Percentiles rank a stretch among this genome's conserved stretches.
Evolutionary conservation across 2,888 invertebrate species (phyloP).

Genomic region (Dryococelus australis): DNA sequence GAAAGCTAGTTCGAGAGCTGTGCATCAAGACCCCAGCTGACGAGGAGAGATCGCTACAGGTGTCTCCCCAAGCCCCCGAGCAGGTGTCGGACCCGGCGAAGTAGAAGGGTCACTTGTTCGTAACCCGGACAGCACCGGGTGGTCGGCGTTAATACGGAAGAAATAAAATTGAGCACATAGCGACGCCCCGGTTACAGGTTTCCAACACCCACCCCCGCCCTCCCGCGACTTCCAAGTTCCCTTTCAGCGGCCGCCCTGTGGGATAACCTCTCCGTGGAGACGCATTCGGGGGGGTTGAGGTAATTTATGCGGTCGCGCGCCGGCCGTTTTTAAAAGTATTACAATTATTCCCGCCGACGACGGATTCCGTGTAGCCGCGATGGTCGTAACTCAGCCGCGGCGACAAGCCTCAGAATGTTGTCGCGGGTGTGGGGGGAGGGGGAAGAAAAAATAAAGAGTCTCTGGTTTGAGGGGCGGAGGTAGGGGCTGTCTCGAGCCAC

Average conservation of each 20-base stretch:
- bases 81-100: not conserved
- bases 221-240: too few species aligned
- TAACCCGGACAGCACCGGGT: not conserved
- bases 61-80: too few species aligned
- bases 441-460: too few species aligned
- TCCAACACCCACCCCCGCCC: not conserved
- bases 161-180: not conserved
- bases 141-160: not conserved
- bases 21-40: too few species aligned
- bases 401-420: not conserved
- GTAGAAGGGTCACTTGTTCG: not conserved
- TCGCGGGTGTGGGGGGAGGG: too few species aligned
- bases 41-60: too few species aligned
- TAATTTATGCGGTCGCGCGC: not conserved
- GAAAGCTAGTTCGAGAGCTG: too few species aligned
- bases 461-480: too few species aligned
- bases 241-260: not conserved
- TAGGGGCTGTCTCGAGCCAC: too few species aligned
- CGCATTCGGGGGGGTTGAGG: too few species aligned
- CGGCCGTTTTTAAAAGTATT: not conserved
- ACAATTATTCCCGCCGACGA: conserved; percentile 2
- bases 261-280: not conserved
- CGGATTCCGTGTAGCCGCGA: not conserved
- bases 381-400: not conserved
- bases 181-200: not conserved